Conservation (phyloP, 2,797 vertebrate genomes). For the Eospalax fontanierii region DNA sequence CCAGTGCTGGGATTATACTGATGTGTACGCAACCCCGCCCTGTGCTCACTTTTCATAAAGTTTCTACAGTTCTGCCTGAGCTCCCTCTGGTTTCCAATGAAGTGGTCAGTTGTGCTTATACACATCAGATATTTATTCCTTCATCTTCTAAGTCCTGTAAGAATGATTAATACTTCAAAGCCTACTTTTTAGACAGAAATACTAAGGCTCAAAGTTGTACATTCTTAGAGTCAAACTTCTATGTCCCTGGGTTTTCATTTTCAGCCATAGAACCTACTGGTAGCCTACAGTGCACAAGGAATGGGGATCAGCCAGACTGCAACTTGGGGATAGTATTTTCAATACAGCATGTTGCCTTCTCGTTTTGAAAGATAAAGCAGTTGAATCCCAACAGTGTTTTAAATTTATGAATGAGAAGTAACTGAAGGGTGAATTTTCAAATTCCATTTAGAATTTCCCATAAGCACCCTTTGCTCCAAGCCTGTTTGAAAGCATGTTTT, state of each 20-base stretch:
- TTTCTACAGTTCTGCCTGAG: conserved; percentile 58
- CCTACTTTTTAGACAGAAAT: conserved; percentile 42
- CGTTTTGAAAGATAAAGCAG: conserved; percentile 55
- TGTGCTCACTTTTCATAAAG: neutral
- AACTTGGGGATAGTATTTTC: neutral
- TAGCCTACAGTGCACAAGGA: neutral
- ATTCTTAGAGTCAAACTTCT: neutral
- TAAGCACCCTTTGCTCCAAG: conserved; percentile 64
- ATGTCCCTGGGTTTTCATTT: conserved; percentile 42
- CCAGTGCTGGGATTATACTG: neutral
- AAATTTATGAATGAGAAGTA: conserved; percentile 81
- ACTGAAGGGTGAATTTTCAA: conserved; percentile 61
- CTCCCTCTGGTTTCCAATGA: neutral
- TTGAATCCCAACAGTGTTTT: conserved; percentile 19
- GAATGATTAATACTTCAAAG: neutral
- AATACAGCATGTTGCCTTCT: neutral
- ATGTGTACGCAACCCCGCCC: neutral
- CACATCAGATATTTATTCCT: neutral
- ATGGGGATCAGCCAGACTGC: neutral
- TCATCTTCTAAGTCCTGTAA: neutral
- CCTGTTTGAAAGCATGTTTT: conserved; percentile 71
- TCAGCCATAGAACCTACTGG: neutral
- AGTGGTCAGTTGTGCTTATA: neutral
- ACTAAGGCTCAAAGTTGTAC: neutral
- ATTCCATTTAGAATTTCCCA: conserved; percentile 76